phyloP scores from a whole-genome alignment of 2,113 vertebrate genomes.

The Tragulus kanchil region DNA sequence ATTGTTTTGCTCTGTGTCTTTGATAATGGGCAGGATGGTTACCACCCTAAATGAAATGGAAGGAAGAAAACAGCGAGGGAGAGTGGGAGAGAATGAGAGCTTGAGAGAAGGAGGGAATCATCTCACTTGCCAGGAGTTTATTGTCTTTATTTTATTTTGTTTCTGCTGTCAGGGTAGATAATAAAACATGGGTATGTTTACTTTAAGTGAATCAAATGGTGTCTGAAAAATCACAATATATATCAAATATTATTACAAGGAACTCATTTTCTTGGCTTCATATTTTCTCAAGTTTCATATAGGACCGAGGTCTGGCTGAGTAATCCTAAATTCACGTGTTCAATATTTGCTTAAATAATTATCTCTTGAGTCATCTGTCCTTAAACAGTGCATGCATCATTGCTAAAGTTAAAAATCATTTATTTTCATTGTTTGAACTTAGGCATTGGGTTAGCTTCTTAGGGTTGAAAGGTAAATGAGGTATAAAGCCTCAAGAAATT shows the following conservation, averaged over 20 bases:
- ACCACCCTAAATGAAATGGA: not conserved
- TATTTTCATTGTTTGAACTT: not conserved
- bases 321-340: not conserved
- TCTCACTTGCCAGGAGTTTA: not conserved
- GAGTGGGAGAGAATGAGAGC: not conserved
- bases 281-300: not conserved
- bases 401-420: conserved; percentile 29
- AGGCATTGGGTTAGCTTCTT: not conserved
- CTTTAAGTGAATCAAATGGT: not conserved
- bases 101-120: not conserved
- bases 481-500: not conserved
- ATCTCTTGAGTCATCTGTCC: not conserved
- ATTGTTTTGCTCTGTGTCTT: not conserved
- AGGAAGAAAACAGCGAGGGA: not conserved
- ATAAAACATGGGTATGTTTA: not conserved
- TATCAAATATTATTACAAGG: not conserved
- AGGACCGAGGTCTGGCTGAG: not conserved
- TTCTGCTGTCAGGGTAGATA: not conserved
- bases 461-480: not conserved
- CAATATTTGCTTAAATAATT: conserved; percentile 59
- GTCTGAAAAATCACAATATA: not conserved
- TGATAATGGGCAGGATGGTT: not conserved
- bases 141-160: not conserved
- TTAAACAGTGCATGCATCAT: not conserved
- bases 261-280: conserved; percentile 6